Evolutionary conservation across 2,113 vertebrate species (phyloP).

Genomic region (Scopus umbretta): DNA sequence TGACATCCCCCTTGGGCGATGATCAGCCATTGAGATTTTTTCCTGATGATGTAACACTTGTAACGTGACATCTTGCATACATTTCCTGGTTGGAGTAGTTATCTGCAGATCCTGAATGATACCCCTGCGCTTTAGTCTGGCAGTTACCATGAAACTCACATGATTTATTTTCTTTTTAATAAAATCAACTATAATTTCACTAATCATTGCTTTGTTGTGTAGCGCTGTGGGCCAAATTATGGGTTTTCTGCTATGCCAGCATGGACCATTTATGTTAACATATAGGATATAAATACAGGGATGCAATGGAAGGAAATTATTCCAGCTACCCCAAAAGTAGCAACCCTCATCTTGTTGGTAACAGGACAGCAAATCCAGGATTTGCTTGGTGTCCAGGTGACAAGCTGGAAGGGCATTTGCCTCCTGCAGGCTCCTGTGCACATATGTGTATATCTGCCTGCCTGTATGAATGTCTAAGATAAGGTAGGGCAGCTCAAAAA

Average conservation of each 20-base stretch:
- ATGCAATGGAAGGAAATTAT: neutral
- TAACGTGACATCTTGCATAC: slow-evolving; percentile 45
- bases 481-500: neutral
- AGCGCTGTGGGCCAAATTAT: neutral
- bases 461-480: neutral
- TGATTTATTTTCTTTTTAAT: neutral
- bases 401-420: neutral
- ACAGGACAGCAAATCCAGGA: neutral
- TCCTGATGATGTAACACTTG: slow-evolving; percentile 40
- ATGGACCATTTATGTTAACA: neutral
- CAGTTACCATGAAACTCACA: neutral
- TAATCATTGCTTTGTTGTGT: neutral
- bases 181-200: neutral
- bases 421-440: neutral
- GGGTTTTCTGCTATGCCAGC: neutral
- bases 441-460: neutral
- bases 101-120: neutral
- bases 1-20: slow-evolving; percentile 26
- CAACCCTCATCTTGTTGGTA: neutral
- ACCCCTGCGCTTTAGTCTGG: neutral
- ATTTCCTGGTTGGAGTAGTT: neutral
- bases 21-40: slow-evolving; percentile 53
- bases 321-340: neutral
- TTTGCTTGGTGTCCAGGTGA: neutral
- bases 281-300: neutral